phyloP scores from a whole-genome alignment of 1,140 invertebrate species.

The Ptiloglossa arizonensis region DNA sequence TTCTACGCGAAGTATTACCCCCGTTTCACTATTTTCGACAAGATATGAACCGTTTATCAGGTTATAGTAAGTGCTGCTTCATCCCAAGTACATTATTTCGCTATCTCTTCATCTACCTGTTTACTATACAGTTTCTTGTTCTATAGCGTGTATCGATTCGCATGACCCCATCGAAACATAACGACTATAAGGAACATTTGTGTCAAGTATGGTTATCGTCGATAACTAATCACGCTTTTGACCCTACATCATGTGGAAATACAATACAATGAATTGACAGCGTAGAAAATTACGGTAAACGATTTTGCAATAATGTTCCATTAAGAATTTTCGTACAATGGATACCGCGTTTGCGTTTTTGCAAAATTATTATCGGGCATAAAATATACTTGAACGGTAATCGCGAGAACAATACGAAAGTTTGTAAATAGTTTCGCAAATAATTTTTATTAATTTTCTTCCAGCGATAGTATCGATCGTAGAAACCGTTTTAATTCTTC shows the following conservation, averaged over 20 bases:
- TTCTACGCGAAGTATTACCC: no score
- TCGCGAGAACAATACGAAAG: background rate
- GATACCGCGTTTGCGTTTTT: background rate
- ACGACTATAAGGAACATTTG: conserved; percentile 58
- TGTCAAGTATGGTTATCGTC: conserved; percentile 45
- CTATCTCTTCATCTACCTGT: conserved; percentile 59
- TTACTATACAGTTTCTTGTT: conserved; percentile 41
- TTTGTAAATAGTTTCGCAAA: background rate
- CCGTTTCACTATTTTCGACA: conserved; percentile 1
- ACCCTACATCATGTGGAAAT: background rate
- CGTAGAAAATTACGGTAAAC: background rate
- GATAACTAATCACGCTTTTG: conserved; percentile 31
- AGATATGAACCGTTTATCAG: conserved; percentile 41
- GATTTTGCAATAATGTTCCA: conserved; percentile 14
- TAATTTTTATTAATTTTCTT: no score
- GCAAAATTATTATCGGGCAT: background rate
- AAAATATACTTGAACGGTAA: background rate
- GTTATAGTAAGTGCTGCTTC: conserved; percentile 38
- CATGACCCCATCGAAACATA: conserved; percentile 45
- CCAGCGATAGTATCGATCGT: no score
- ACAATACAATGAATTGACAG: background rate
- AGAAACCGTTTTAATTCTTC: no score
- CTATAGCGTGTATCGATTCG: conserved; percentile 42
- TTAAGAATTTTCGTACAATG: background rate
- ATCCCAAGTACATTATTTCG: conserved; percentile 45